A percentile compares a stretch with the other conserved stretches of the same genome.
phyloP scores from a whole-genome alignment of 2,888 invertebrate species.

The Drosophila neonasuta region DNA sequence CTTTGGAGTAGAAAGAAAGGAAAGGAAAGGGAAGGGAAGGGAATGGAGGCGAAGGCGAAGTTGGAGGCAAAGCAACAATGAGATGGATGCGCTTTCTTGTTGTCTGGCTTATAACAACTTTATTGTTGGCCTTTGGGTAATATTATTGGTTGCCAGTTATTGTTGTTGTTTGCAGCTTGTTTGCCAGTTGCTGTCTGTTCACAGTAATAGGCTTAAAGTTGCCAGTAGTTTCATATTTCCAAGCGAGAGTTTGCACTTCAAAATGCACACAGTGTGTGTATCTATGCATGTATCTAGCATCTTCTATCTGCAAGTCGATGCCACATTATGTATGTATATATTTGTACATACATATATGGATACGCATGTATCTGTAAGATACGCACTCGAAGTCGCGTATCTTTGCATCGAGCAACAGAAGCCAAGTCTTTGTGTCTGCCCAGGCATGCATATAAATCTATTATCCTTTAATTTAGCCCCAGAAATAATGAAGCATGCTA shows the following conservation, averaged over 20 bases:
- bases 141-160: slow-evolving; percentile 42
- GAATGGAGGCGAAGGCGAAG: not conserved
- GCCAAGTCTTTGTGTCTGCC: slow-evolving; percentile 30
- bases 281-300: not conserved
- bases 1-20: slow-evolving; percentile 19
- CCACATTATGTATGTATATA: slow-evolving; percentile 4
- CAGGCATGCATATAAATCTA: slow-evolving; percentile 68
- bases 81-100: slow-evolving; percentile 15
- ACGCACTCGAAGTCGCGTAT: slow-evolving; percentile 7
- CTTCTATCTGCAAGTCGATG: slow-evolving; percentile 24
- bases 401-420: slow-evolving; percentile 8
- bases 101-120: slow-evolving; percentile 25
- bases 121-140: slow-evolving; percentile 37
- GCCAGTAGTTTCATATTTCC: slow-evolving; percentile 7
- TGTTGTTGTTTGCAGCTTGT: slow-evolving; percentile 27
- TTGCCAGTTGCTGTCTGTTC: slow-evolving; percentile 27
- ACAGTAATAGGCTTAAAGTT: slow-evolving; percentile 32
- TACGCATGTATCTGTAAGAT: slow-evolving; percentile 4
- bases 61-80: slow-evolving; percentile 5
- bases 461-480: slow-evolving; percentile 73
- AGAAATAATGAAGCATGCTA: slow-evolving; percentile 69
- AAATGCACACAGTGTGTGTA: slow-evolving; percentile 12
- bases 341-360: not conserved
- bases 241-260: slow-evolving; percentile 13
- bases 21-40: not conserved